Base-by-base conservation (phyloP, 1,140 invertebrate species). In the Plutomurus gul region DNA sequence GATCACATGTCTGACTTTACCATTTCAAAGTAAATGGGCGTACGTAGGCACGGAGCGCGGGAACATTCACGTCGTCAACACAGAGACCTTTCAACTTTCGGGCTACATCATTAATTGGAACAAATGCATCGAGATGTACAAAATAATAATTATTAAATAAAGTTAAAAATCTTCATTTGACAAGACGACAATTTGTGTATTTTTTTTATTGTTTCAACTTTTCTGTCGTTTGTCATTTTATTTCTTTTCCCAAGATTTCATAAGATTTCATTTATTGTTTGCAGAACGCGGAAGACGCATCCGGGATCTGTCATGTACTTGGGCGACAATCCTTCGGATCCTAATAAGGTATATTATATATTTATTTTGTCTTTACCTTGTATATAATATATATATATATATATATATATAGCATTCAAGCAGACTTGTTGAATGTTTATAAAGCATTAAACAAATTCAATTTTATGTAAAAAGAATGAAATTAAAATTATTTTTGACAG, bases 81-180 rank as follows among this genome's bases (percentile, higher is more conserved):
- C 99, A 82, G 97, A 98, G 88, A 94, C 93, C 84, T 99, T 99
- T 88, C 89, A 91, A 84, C 91, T 99, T 83, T 99, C 96, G 85
- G 97, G 97, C 82, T 99, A 99, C 89, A 92, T 98, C 87, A 98
- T 99, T 88, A 99, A 99, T 90, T 99, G 98, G 98, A 99, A 99
- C 90, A 99, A 99, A 90, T 96, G 97, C 84, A 99, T 99, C 87
- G 98, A 99, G 93, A 90, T 99, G 96, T 99, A 90, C n/a, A n/a
- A n/a, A n/a, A n/a, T n/a, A n/a, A n/a, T n/a, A n/a, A n/a, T n/a
- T n/a, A n/a, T n/a, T n/a, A n/a, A n/a, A n/a, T n/a, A n/a, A n/a
- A n/a, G n/a, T n/a, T n/a, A n/a, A n/a, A n/a, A n/a, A n/a, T n/a
- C n/a, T 74, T 30, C 20, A 22, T 75, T 20, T 37, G 11, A 75